Percentiles rank a stretch among this genome's conserved stretches.
Evolutionary conservation across 2,797 vertebrate genomes (phyloP).

Genomic region (Anniella stebbinsi): DNA sequence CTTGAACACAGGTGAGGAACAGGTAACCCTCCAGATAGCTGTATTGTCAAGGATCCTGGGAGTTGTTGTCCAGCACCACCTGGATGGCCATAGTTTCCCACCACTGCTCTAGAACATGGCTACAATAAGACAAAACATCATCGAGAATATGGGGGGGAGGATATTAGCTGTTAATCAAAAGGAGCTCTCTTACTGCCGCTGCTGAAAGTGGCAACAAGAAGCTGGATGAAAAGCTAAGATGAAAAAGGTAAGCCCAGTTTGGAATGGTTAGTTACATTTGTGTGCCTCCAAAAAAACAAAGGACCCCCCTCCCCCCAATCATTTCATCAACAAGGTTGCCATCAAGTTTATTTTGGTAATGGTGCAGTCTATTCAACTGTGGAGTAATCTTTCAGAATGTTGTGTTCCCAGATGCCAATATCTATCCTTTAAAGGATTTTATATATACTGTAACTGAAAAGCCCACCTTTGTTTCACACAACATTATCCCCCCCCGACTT

Average conservation of each 20-base stretch:
- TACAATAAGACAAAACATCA: neutral
- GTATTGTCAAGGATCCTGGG: no score
- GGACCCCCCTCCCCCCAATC: no score
- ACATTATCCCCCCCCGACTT: slow-evolving; percentile 20
- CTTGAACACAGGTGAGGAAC: neutral
- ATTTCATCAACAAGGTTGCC: no score
- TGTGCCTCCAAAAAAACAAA: neutral
- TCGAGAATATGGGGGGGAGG: no score
- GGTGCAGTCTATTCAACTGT: neutral
- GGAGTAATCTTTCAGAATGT: slow-evolving; percentile 18
- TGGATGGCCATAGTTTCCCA: no score
- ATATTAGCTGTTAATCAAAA: neutral
- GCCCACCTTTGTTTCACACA: neutral
- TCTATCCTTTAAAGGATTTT: no score
- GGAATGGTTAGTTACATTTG: neutral
- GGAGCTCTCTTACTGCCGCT: neutral
- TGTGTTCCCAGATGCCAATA: neutral
- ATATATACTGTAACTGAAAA: no score
- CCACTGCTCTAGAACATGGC: neutral
- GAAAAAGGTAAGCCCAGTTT: neutral
- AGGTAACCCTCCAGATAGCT: no score
- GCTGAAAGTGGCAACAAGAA: neutral
- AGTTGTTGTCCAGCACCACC: no score
- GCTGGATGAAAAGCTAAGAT: neutral
- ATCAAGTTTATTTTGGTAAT: neutral